Conservation (phyloP, 2,797 vertebrate genomes). For the Sus cebifrons region DNA sequence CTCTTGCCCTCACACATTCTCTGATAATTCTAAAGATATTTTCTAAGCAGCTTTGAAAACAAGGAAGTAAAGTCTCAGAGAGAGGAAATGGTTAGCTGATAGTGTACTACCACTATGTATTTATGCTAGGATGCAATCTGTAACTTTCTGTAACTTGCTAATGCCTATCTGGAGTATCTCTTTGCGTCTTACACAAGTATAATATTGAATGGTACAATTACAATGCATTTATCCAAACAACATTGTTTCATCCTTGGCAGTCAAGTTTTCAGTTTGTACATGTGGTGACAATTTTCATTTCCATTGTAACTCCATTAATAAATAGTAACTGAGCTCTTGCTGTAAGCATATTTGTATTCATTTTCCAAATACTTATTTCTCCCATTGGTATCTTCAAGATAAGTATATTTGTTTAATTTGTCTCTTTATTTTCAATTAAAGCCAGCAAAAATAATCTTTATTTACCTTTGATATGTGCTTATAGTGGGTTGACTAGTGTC, state of each 20-base stretch:
- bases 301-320: not conserved
- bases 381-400: not conserved
- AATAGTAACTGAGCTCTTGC: not conserved
- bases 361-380: conserved; percentile 2
- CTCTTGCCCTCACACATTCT: not conserved
- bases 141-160: not conserved
- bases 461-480: not conserved
- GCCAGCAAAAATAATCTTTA: not conserved
- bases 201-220: not conserved
- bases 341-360: not conserved
- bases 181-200: not conserved
- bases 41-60: not conserved
- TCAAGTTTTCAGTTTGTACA: not conserved
- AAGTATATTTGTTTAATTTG: conserved; percentile 20
- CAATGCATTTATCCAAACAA: not conserved
- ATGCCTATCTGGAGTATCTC: not conserved
- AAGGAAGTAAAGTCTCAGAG: not conserved
- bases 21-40: not conserved
- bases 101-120: not conserved
- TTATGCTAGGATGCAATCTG: not conserved
- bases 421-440: not conserved
- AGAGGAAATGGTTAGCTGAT: not conserved
- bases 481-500: not conserved
- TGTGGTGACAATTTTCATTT: not conserved
- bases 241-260: not conserved